These are phyloP conservation scores for Nysson spinosus DNA, from an alignment of 2,888 invertebrate genomes.

Conservation along the genomic window DNA sequence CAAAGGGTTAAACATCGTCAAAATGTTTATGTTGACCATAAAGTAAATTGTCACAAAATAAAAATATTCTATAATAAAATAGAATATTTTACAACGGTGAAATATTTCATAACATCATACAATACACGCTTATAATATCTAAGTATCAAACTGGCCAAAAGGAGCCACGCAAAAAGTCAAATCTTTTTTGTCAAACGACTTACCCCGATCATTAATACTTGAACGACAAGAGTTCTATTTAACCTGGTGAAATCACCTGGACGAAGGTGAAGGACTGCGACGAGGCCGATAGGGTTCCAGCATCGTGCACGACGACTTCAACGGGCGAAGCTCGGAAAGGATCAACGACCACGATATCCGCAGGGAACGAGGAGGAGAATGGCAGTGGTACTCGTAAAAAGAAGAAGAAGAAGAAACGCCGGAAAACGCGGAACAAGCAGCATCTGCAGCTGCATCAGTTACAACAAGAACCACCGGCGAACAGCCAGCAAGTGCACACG, in stretches of 20 bases:
- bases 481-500: slow-evolving; percentile 41
- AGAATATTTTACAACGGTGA: too few species aligned
- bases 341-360: slow-evolving; percentile 63
- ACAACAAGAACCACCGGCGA: slow-evolving; percentile 24
- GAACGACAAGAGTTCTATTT: slow-evolving; percentile 31
- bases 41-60: too few species aligned
- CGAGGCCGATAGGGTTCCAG: slow-evolving; percentile 53
- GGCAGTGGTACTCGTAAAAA: slow-evolving; percentile 58
- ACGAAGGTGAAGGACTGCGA: slow-evolving; percentile 56
- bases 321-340: slow-evolving; percentile 74
- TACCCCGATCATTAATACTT: slow-evolving; percentile 49
- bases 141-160: too few species aligned
- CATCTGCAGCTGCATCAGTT: slow-evolving; percentile 50
- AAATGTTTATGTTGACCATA: too few species aligned
- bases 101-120: too few species aligned
- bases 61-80: too few species aligned
- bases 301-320: slow-evolving; percentile 68
- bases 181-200: slow-evolving; percentile 49
- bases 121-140: too few species aligned
- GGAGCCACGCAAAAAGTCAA: slow-evolving; percentile 30
- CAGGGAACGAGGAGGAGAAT: slow-evolving; percentile 68
- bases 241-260: slow-evolving; percentile 32
- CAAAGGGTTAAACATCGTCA: too few species aligned
- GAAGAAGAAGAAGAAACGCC: slow-evolving; percentile 68
- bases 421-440: slow-evolving; percentile 67